Conservation (phyloP, 2,113 vertebrate genomes). For the Arizona elegans region DNA sequence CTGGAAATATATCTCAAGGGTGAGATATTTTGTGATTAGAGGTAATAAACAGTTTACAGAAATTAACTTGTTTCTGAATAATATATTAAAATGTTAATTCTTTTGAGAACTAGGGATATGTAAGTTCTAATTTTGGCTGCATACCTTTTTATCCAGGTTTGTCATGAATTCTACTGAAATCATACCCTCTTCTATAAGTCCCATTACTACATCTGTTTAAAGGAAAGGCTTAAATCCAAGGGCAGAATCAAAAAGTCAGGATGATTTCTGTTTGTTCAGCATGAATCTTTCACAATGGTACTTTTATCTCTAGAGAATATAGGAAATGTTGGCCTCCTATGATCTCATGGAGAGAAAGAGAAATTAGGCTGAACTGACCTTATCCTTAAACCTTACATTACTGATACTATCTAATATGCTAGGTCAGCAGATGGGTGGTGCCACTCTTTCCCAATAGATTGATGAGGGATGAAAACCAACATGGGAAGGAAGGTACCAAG, state of each 20-base stretch:
- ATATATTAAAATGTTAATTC: background rate
- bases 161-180: background rate
- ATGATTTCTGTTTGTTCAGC: background rate
- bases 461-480: background rate
- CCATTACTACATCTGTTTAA: background rate
- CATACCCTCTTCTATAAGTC: background rate
- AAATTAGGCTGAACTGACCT: background rate
- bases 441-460: background rate
- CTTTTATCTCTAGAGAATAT: background rate
- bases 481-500: background rate
- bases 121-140: background rate
- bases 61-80: background rate
- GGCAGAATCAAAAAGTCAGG: background rate
- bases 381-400: background rate
- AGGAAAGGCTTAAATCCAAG: background rate
- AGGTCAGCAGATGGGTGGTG: background rate
- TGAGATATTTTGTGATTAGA: background rate
- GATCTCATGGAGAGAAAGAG: background rate
- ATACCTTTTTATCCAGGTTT: background rate
- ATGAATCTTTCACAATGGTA: background rate
- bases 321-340: background rate
- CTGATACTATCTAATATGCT: background rate
- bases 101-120: background rate
- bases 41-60: background rate
- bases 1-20: background rate